These are phyloP conservation scores for Vimba vimba DNA, from an alignment of 2,113 vertebrate species.

Conservation along the genomic window DNA sequence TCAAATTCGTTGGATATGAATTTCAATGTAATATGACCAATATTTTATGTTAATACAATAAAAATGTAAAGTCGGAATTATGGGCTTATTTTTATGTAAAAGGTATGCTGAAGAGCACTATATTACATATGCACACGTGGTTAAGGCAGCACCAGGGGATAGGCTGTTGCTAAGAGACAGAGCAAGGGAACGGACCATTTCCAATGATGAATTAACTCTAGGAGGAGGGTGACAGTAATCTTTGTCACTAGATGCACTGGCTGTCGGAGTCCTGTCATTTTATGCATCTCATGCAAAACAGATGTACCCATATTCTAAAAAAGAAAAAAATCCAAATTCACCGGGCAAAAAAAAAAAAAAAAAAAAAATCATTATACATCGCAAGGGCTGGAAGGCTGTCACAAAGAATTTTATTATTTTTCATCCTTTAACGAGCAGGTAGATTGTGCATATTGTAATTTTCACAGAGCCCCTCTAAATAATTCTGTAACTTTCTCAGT, in stretches of 20 bases:
- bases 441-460: conserved; percentile 82
- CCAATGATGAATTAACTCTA: conserved; percentile 96
- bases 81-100: conserved; percentile 81
- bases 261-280: conserved; percentile 97
- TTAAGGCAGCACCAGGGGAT: conserved; percentile 78
- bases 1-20: conserved; percentile 80
- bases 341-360: conserved; percentile 42
- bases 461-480: conserved; percentile 77
- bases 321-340: conserved; percentile 68
- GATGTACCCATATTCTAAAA: conserved; percentile 87
- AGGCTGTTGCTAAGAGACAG: conserved; percentile 97
- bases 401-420: conserved; percentile 84
- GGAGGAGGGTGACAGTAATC: conserved; percentile 89
- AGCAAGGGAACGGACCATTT: conserved; percentile 89
- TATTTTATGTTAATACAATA: conserved; percentile 85
- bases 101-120: conserved; percentile 85
- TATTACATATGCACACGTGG: conserved; percentile 82
- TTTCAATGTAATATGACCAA: conserved; percentile 75
- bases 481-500: conserved; percentile 79
- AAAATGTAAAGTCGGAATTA: conserved; percentile 87
- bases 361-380: conserved; percentile 78
- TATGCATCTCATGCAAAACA: conserved; percentile 97
- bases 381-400: conserved; percentile 79
- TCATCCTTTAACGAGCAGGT: conserved; percentile 79
- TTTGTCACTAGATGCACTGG: conserved; percentile 95